Evolutionary conservation across 2,888 invertebrate species (phyloP), one percentile per base, ranked within the genome.

Genomic region (Drosophila anomelani): DNA sequence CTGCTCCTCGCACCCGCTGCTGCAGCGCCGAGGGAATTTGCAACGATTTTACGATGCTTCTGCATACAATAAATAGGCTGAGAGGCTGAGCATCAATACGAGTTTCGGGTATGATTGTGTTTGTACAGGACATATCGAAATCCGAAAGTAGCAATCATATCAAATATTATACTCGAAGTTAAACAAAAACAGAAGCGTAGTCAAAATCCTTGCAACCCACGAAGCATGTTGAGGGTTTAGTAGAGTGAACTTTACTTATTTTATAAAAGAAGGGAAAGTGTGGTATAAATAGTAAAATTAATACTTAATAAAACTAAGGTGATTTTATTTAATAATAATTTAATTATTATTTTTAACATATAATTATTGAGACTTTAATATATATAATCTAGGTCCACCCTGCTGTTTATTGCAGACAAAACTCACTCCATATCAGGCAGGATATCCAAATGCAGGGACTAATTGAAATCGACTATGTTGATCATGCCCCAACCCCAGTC

Each of bases 81-180:
- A 46, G n/a, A 54, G 57, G 10, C 39, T 15, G 47, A 41, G 66
- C 51, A 74, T 66, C 60, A 73, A 66, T 73, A 62, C 55, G 58
- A 59, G 13, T 49, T 53, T 71, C 23, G 9, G 7, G 29, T 26
- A 9, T 23, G 23, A 44, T 38, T 66, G 29, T 82, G 80, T 80
- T 82, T 85, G 58, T 38, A 75, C 73, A 76, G 63, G 54, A 73
- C 56, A 64, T 64, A 78, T 80, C 70, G 72, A 58, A 70, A 58
- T 71, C 58, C 58, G 59, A 77, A 72, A 68, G 72, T 61, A 82
- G 82, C 82, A 79, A 76, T 85, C 82, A 82, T 64, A 80, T 81
- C 81, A 82, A 85, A 85, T 87, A 81, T 81, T 78, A 76, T 76
- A 64, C 75, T 79, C 74, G 68, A 78, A 74, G 76, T 80, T 71